phyloP scores from a whole-genome alignment of 2,797 vertebrate genomes.

The Miichthys miiuy region DNA sequence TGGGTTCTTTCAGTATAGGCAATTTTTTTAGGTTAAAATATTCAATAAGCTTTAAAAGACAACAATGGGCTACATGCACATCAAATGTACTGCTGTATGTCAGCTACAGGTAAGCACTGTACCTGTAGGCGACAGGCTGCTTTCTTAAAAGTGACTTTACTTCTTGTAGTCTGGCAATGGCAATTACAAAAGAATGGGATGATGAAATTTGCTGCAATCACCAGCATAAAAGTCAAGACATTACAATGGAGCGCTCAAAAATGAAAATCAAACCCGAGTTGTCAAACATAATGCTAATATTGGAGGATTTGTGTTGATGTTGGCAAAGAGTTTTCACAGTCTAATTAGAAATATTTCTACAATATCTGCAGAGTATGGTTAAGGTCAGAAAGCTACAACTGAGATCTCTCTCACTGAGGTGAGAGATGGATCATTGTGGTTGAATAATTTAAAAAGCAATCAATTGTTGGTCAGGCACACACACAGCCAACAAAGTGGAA shows the following conservation, averaged over 20 bases:
- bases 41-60: not conserved
- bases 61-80: not conserved
- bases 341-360: not conserved
- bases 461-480: not conserved
- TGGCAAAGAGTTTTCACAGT: not conserved
- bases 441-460: not conserved
- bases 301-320: not conserved
- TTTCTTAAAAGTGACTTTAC: not conserved
- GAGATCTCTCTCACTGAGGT: no score
- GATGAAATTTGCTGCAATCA: conserved; percentile 9
- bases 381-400: not conserved
- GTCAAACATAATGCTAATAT: not conserved
- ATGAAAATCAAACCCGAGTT: not conserved
- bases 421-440: not conserved
- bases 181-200: not conserved
- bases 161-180: not conserved
- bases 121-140: not conserved
- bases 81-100: not conserved
- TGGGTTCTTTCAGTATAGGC: not conserved
- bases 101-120: not conserved
- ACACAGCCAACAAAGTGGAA: not conserved
- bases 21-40: not conserved
- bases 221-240: not conserved
- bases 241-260: not conserved
- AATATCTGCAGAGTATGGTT: no score